Base-by-base conservation (phyloP, 2,113 vertebrate genomes). In the Lethenteron reissneri region DNA sequence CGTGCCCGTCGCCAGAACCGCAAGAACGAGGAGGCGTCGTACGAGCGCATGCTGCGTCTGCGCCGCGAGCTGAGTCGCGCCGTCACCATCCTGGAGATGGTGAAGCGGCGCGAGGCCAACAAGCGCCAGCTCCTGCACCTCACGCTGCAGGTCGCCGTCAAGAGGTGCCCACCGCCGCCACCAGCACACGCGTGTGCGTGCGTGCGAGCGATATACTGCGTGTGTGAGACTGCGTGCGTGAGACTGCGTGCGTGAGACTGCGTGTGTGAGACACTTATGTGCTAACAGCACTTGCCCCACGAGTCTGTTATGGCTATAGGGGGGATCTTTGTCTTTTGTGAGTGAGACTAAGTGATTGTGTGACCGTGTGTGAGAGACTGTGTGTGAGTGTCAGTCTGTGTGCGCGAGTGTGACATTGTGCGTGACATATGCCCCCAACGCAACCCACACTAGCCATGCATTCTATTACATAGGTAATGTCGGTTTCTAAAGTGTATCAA, bases 41-140 rank as follows among this genome's bases (percentile, higher is more conserved):
- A 94, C 2, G 88, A 92, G 80, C 91, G 89, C 77, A 94, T 94
- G 89, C 80, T 94, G 78, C 88, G 89, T 71, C 79, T 94, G 74
- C 85, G 89, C 77, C 82, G 88, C 73, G 89, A 92, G 75, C 89
- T 94, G 75, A 92, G 89, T 77, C 85, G 87, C 78, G 87, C 88
- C 73, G 87, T 92, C 79, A 88, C 87, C 56, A 91, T 92, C 80
- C 76, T 94, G 79, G 88, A 94, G 82, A 94, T 94, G 89, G 86
- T 94, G 78, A 92, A 91, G 78, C 87, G 87, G 73, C 83, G 89
- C 75, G 89, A 94, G 73, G 90, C 90, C 77, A 86, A 85, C 74
- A 94, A 94, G 77, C 80, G 87, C 21, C 88, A 94, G 79, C 80
- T 94, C 73, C 80, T 94, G 79, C 87, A 91, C 82, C 85, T 94